A percentile compares a stretch with the other conserved stretches of the same genome.
phyloP scores from a whole-genome alignment of 1,140 invertebrate genomes.

The Monochamus saltuarius region DNA sequence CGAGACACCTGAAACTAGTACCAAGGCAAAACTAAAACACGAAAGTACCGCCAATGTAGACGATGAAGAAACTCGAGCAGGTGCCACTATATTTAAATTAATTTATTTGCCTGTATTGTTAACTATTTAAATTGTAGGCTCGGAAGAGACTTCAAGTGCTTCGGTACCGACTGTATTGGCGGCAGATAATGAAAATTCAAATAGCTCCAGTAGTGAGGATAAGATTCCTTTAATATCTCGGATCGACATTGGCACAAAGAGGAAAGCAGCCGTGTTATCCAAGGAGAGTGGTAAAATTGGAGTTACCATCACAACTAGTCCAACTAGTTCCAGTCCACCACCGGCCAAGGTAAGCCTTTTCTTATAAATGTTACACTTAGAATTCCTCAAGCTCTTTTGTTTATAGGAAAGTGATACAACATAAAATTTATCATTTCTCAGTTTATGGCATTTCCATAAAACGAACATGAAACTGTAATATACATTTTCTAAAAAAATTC shows the following conservation, averaged over 20 bases:
- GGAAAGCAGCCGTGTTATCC: constrained; percentile 80
- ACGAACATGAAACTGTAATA: too few species aligned
- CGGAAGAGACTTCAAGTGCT: constrained; percentile 27
- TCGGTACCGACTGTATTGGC: constrained; percentile 36
- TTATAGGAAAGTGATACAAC: too few species aligned
- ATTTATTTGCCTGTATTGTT: constrained; percentile 41
- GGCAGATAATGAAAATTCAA: constrained; percentile 58
- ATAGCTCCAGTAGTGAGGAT: constrained; percentile 60
- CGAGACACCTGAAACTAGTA: constrained; percentile 31
- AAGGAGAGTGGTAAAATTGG: constrained; percentile 87
- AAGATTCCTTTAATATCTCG: constrained; percentile 53
- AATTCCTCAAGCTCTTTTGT: too few species aligned
- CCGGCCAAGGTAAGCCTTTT: constrained; percentile 54
- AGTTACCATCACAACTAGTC: constrained; percentile 78
- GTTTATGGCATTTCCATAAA: too few species aligned
- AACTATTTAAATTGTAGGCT: constrained; percentile 16
- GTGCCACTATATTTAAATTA: constrained; percentile 52
- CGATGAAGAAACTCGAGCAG: constrained; percentile 57
- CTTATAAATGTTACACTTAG: neutral
- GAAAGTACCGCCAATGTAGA: constrained; percentile 47
- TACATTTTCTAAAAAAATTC: too few species aligned
- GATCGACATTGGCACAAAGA: constrained; percentile 64
- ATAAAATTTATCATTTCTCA: too few species aligned
- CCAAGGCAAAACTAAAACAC: neutral
- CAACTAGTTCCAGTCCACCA: constrained; percentile 59